phyloP scores from a whole-genome alignment of 2,797 vertebrate genomes.

The Taenioides sp. region DNA sequence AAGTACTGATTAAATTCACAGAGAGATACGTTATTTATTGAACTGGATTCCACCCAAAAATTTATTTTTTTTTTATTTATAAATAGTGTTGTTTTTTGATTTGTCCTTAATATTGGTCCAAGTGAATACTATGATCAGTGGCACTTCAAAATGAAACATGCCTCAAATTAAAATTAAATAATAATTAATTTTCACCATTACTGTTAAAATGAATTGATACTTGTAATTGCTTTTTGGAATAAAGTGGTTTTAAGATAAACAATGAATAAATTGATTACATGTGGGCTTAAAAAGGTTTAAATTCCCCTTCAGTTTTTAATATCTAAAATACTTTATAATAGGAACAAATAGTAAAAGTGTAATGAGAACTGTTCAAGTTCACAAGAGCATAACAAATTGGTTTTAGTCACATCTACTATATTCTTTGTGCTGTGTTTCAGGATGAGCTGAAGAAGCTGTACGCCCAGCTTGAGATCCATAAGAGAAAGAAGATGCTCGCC shows the following conservation, averaged over 20 bases:
- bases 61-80: too few species aligned
- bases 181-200: too few species aligned
- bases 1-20: too few species aligned
- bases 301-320: too few species aligned
- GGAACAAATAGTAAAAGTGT: background rate
- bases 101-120: background rate
- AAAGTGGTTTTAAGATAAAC: background rate
- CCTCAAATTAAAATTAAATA: background rate
- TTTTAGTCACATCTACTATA: background rate
- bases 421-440: constrained; percentile 60
- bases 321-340: too few species aligned
- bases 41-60: too few species aligned
- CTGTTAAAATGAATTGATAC: background rate
- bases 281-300: background rate
- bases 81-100: too few species aligned
- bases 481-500: constrained; percentile 97
- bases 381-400: background rate
- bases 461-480: constrained; percentile 94
- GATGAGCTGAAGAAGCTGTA: constrained; percentile 98
- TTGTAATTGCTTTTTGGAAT: background rate
- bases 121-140: background rate
- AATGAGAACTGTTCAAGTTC: background rate
- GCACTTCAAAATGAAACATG: background rate
- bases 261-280: background rate
- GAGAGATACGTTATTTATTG: too few species aligned